Percentiles rank a stretch among this genome's conserved stretches.
phyloP scores from a whole-genome alignment of 1,140 invertebrate genomes.

The Ditylenchus dipsaci region DNA sequence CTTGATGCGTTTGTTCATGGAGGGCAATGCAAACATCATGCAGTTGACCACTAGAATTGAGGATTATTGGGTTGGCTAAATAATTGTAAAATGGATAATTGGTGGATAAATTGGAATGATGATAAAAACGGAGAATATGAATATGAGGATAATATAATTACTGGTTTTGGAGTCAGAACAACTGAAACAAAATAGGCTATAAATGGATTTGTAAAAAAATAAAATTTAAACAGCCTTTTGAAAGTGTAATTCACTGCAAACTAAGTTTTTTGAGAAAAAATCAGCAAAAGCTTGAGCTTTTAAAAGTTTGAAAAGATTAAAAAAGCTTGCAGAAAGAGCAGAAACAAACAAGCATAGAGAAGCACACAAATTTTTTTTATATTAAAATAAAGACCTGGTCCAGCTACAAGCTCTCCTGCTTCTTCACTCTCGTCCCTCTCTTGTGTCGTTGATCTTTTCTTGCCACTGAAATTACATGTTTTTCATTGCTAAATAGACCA shows the following conservation, averaged over 20 bases:
- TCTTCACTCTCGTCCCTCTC: slow-evolving; percentile 40
- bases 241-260: neutral
- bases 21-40: slow-evolving; percentile 54
- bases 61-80: neutral
- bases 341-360: too few relatives aligned
- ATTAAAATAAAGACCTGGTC: slow-evolving; percentile 40
- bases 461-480: slow-evolving; percentile 3
- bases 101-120: neutral
- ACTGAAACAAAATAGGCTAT: neutral
- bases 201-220: too few relatives aligned
- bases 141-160: neutral
- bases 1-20: slow-evolving; percentile 48
- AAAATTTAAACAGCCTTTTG: too few relatives aligned
- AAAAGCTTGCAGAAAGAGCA: slow-evolving; percentile 5
- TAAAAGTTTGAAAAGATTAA: neutral
- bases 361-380: too few relatives aligned
- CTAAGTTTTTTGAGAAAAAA: slow-evolving; percentile 2
- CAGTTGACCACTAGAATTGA: slow-evolving; percentile 50
- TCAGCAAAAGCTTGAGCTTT: slow-evolving; percentile 1
- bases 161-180: neutral
- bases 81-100: too few relatives aligned
- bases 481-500: too few relatives aligned
- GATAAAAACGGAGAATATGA: neutral
- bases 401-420: slow-evolving; percentile 52
- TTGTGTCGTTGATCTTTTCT: slow-evolving; percentile 12